Percentiles rank a stretch among this genome's conserved stretches.
These are phyloP conservation scores for Diaperis boleti DNA, from an alignment of 2,888 invertebrate species.

Conservation along the genomic window DNA sequence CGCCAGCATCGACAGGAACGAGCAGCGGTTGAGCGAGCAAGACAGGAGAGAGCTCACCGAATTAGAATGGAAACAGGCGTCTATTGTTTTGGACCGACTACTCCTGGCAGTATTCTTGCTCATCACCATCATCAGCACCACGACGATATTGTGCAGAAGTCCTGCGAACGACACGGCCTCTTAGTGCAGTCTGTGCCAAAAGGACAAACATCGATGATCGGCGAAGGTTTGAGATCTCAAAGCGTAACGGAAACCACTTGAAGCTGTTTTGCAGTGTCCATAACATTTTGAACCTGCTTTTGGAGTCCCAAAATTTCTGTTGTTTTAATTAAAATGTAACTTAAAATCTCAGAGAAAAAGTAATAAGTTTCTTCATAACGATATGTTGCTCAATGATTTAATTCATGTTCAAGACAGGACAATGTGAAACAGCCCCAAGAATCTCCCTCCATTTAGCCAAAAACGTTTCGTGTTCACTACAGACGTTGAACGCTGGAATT, in stretches of 20 bases:
- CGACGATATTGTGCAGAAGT: constrained; percentile 79
- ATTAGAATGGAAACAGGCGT: constrained; percentile 87
- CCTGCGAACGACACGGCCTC: constrained; percentile 58
- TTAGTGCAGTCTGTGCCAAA: constrained; percentile 17
- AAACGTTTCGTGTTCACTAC: constrained; percentile 7
- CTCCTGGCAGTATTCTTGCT: constrained; percentile 82
- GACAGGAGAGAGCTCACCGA: constrained; percentile 84
- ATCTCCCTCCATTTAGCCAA: constrained; percentile 4
- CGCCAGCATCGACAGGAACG: constrained; percentile 83
- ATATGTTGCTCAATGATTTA: too few relatives aligned
- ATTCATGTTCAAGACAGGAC: too few relatives aligned
- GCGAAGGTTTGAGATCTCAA: constrained; percentile 15
- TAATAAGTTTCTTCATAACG: too few relatives aligned
- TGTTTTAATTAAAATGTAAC: too few relatives aligned
- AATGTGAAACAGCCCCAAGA: background rate
- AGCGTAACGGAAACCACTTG: constrained; percentile 7
- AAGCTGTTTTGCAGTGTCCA: too few relatives aligned
- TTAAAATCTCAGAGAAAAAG: too few relatives aligned
- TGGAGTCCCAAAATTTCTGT: too few relatives aligned
- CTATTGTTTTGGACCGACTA: constrained; percentile 85
- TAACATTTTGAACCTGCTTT: too few relatives aligned
- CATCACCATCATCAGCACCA: constrained; percentile 82
- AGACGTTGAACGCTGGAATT: background rate
- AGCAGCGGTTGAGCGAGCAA: constrained; percentile 82
- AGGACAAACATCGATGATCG: constrained; percentile 24